Evolutionary conservation across 2,113 vertebrate species (phyloP).

Genomic region (Paradisaea rubra): DNA sequence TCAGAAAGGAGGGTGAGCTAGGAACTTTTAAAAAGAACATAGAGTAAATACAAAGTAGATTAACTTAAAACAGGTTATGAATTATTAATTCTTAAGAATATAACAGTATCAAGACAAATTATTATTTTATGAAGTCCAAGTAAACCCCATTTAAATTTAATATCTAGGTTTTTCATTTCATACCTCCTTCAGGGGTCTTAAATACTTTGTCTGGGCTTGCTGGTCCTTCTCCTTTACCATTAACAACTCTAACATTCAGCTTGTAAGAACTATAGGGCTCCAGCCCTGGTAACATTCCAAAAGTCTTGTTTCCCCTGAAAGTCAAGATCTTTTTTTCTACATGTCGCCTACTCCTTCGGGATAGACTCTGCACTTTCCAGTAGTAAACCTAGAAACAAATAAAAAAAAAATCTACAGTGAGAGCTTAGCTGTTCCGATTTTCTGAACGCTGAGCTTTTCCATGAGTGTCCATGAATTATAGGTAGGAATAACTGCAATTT

Average conservation of each 20-base stretch:
- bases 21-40: constrained; percentile 78
- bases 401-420: not conserved
- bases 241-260: constrained; percentile 84
- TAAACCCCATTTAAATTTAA: not conserved
- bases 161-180: not conserved
- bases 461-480: not conserved
- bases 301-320: constrained; percentile 85
- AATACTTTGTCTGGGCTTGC: constrained; percentile 76
- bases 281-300: constrained; percentile 85
- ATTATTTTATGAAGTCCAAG: not conserved
- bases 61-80: not conserved
- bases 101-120: not conserved
- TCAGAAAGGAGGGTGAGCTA: constrained; percentile 80
- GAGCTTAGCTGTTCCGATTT: not conserved
- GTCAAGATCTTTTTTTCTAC: constrained; percentile 83
- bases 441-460: not conserved
- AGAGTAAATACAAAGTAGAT: not conserved
- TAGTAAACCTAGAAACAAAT: constrained; percentile 84
- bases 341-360: constrained; percentile 80
- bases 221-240: constrained; percentile 91
- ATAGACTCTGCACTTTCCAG: constrained; percentile 79
- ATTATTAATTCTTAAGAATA: not conserved
- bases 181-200: constrained; percentile 93
- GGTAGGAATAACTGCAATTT: not conserved
- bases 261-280: constrained; percentile 86